Base-by-base conservation (phyloP, 2,113 vertebrate genomes). In the Ciconia boyciana region DNA sequence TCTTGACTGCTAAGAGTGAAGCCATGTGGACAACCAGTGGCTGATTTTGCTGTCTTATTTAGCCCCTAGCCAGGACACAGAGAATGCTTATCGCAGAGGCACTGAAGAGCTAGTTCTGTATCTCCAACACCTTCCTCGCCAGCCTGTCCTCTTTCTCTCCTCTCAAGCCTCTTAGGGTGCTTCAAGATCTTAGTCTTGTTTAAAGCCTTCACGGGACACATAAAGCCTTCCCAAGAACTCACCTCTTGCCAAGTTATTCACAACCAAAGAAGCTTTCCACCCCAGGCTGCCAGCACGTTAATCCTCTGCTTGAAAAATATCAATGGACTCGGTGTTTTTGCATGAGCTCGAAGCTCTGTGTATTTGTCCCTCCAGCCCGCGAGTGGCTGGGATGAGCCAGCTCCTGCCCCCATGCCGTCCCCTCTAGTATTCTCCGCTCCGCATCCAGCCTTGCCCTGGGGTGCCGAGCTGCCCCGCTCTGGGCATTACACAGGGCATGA, bases 351-450 rank as follows among this genome's bases (percentile, higher is more conserved):
- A 82, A 92, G 34, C 9, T 93, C 61, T 58, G 8, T 87, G 52
- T 94, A 90, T 86, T 95, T 80, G 39, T 62, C 6, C 17, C 9
- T 15, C 26, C 2, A 7, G 44, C 16, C 51, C 39, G 1, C 0
- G 0, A 96, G 62, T 7, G 10, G 36, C 16, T 58, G 83, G 28
- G 66, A 70, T 48, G 49, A 80, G 49, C 57, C 4, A 1, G n/a
- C 14, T 78, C 34, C 61, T n/a, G 18, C 0, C 0, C 17, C 29
- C n/a, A 41, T 0, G 4, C 32, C 16, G 1, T 39, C 31, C 15
- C 26, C n/a, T 85, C 39, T 28, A 52, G 43, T 13, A 75, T 21
- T 18, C 25, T 83, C 83, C 76, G 44, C 51, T 78, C 62, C 28
- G 3, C 0, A 0, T 48, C 71, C 71, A 95, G 54, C 76, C 58